Base-by-base conservation (phyloP, 2,797 vertebrate species). In the Poecilia picta region DNA sequence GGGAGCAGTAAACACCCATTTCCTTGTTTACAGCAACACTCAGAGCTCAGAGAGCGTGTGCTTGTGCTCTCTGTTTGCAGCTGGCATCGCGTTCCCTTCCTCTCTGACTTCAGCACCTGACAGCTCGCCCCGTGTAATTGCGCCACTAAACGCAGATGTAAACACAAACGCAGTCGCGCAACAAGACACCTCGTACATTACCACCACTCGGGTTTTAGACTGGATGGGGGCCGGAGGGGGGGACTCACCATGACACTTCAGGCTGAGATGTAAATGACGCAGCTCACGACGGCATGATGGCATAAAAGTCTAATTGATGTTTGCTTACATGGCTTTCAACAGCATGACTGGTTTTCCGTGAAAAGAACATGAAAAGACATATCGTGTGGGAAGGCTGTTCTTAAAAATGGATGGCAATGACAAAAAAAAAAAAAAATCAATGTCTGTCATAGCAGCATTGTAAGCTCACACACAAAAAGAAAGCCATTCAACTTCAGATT, bases 371-470 rank as follows among this genome's bases (percentile, higher is more conserved):
- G 5, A 88, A 81, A 81, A 87, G 41, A 75, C 53, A 66, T 18
- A 83, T 81, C 80, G 75, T 85, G 80, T 75, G 28, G 55, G n/a
- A 84, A 86, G 57, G 79, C 77, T 84, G 83, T 87, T 76, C 72
- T 86, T 80, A 90, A 91, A 92, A 91, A 78, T 87, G 89, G 90
- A 89, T 86, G 86, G 83, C 51, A 4, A 53, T 10, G 51, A 53
- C 51, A 23, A 25, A 55, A 55, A 78, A 88, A 78, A 79, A 18
- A 16, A 18, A 51, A 20, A 87, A 85, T 83, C 74, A 87, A 92
- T 83, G 84, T 92, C 73, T 92, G 88, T 93, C 84, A 87, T 92
- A 88, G 83, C 77, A 62, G 62, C 88, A 89, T 92, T 94, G 89
- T 94, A 75, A 71, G 18, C 83, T 82, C 49, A 80, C 83, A 92